Conservation (phyloP, 2,797 vertebrate genomes). For the Heterohyrax brucei region DNA sequence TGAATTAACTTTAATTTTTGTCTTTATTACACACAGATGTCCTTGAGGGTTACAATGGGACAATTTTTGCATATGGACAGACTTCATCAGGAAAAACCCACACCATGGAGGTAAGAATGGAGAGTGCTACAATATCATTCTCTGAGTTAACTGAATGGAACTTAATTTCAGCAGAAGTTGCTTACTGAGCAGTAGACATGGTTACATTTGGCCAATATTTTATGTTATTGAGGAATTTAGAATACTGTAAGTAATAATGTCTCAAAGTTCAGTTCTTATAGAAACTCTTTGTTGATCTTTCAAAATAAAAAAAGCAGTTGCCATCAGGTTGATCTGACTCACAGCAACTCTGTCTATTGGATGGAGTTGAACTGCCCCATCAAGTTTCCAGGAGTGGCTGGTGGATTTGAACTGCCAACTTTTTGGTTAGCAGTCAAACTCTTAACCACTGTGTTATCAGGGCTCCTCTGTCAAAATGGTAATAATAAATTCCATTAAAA, state of each 20-base stretch:
- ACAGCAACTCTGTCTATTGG: no score
- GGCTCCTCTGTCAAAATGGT: background rate
- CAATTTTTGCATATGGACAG: constrained; percentile 98
- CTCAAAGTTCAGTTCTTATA: constrained; percentile 38
- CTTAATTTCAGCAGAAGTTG: background rate
- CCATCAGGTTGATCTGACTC: no score
- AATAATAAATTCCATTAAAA: constrained; percentile 48
- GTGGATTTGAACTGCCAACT: no score
- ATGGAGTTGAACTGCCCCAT: no score
- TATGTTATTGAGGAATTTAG: constrained; percentile 40
- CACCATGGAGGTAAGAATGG: constrained; percentile 96
- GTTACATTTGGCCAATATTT: background rate
- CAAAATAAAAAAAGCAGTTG: background rate
- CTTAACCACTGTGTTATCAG: no score
- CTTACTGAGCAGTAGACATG: background rate
- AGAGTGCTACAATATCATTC: fast-evolving
- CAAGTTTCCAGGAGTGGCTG: no score
- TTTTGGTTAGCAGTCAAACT: no score
- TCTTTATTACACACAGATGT: constrained; percentile 92
- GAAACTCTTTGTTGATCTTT: constrained; percentile 29
- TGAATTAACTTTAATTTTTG: constrained; percentile 52
- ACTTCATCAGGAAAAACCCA: constrained; percentile 98
- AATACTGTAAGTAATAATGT: constrained; percentile 1
- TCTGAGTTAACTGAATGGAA: background rate
- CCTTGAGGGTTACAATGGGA: constrained; percentile 97